A percentile compares a stretch with the other conserved stretches of the same genome.
Conservation (phyloP, 2,797 vertebrate genomes). For the Rhinophrynus dorsalis region DNA sequence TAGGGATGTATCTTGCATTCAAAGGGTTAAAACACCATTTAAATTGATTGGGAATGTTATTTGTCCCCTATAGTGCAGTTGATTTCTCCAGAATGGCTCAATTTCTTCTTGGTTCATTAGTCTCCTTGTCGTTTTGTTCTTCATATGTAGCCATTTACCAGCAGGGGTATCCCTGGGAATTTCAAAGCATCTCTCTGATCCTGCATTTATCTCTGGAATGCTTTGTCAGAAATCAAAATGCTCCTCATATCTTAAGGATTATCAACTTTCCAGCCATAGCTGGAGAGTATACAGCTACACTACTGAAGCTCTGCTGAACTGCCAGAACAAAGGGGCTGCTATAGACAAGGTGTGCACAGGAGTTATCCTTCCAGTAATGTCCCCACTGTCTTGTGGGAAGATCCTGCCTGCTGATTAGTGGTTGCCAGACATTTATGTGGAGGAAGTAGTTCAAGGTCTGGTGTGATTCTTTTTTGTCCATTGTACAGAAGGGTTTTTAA, state of each 20-base stretch:
- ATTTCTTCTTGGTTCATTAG: too few relatives aligned
- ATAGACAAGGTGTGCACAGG: conserved; percentile 69
- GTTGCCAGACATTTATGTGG: conserved; percentile 70
- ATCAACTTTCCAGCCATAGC: conserved; percentile 80
- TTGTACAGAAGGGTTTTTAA: conserved; percentile 50
- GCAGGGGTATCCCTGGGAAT: conserved; percentile 77
- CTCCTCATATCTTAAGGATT: conserved; percentile 99
- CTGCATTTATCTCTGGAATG: conserved; percentile 98
- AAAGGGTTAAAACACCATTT: too few relatives aligned
- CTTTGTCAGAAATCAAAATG: conserved; percentile 93
- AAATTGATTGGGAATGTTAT: too few relatives aligned
- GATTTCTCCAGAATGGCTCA: too few relatives aligned
- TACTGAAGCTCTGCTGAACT: conserved; percentile 72
- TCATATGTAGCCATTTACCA: conserved; percentile 65
- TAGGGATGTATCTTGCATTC: too few relatives aligned
- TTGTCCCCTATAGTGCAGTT: too few relatives aligned
- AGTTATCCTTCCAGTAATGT: conserved; percentile 69
- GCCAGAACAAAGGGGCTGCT: conserved; percentile 63
- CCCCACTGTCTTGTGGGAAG: conserved; percentile 67
- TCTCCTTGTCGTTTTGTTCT: conserved; percentile 72
- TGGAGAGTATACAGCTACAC: conserved; percentile 90
- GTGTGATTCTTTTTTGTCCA: conserved; percentile 55
- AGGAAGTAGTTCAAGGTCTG: conserved; percentile 67
- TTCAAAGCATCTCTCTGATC: conserved; percentile 90
- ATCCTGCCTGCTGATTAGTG: conserved; percentile 69